Evolutionary conservation across 92 coral and sea anemone species (phyloP).

Genomic region (Epizoanthus rinbou): DNA sequence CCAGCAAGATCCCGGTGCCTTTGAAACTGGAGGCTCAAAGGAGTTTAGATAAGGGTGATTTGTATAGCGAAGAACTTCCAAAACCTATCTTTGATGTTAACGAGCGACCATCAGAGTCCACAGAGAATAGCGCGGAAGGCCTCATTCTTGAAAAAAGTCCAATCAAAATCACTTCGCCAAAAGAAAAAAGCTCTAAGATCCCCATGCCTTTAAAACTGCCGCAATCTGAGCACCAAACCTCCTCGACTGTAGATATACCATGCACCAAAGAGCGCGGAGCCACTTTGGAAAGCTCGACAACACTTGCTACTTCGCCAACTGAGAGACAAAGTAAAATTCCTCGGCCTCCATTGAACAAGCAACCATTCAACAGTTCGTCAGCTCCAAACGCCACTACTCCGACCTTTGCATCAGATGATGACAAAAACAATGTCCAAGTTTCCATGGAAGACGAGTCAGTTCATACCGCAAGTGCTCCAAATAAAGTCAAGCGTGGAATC

Average conservation of each 20-base stretch:
- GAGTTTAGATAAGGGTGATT: no score
- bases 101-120: no score
- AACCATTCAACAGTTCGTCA: not conserved
- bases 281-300: not conserved
- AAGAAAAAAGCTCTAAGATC: slow-evolving; percentile 10
- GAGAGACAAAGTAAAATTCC: not conserved
- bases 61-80: not conserved
- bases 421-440: not conserved
- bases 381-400: no score
- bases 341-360: not conserved
- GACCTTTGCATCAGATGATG: not conserved
- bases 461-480: not conserved
- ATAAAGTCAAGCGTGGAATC: not conserved
- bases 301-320: not conserved
- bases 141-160: not conserved
- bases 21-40: not conserved
- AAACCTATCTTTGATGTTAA: no score
- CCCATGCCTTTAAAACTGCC: not conserved
- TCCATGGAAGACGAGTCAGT: not conserved
- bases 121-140: not conserved
- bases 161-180: not conserved
- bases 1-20: slow-evolving; percentile 9
- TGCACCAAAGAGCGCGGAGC: not conserved
- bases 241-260: not conserved
- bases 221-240: not conserved